Evolutionary conservation across 2,113 vertebrate species (phyloP), one percentile per base, ranked within the genome.

Genomic region (Erythrocebus patas): DNA sequence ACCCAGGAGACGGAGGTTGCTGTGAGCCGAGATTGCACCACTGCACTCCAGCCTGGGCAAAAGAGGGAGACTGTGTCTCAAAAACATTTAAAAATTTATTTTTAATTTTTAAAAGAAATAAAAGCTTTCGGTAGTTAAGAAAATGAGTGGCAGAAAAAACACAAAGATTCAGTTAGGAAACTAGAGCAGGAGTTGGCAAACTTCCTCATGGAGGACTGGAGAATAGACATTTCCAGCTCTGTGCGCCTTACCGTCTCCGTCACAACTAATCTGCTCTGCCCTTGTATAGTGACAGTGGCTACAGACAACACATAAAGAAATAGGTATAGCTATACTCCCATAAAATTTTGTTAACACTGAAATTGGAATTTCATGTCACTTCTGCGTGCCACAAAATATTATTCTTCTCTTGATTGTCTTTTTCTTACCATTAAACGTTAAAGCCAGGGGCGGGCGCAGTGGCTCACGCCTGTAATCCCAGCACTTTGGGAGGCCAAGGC

Each of bases 321-420:
- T 2, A 20, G 52, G 13, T 5, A 0, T 23, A 59, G 7, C 43
- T 84, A 4, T 64, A 27, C 45, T 59, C 40, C 12, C n/a, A 16
- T 5, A 40, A 27, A 40, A 50, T 55, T 55, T 72, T 25, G 18
- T 38, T 20, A 91, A 55, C 17, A 30, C 10, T 52, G 59, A 75
- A 61, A 43, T 57, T 70, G 55, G 78, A 92, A 50, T 66, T 75
- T 92, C 55, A 80, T 68, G 7, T 75, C 13, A 59, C 92, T 91
- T 93, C 94, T 18, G 8, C 25, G 23, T 18, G 0, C 82, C 55
- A 72, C 23, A 72, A 89, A 93, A 20, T 78, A 78, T 12, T 75
- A 35, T 35, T 92, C 1, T 82, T 43, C n/a, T 89, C n/a, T 86
- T 89, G 40, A 35, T 64, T 50, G 59, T 30, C 40, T 87, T 64